Conservation (phyloP, 37 sponge, comb jelly and placozoan species). For the Halisarca cf. caerulea region DNA sequence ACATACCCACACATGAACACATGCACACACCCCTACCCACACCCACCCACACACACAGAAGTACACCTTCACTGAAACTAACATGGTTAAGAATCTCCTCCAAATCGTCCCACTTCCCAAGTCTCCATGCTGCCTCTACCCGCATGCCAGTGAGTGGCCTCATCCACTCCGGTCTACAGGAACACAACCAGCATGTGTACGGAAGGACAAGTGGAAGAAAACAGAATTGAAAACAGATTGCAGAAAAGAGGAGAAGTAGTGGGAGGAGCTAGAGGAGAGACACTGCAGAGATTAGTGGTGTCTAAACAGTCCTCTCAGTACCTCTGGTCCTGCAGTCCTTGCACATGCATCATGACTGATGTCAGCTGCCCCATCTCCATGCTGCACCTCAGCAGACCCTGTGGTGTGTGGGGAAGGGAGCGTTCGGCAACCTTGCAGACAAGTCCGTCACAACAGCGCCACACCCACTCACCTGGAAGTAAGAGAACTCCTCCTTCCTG, state of each 20-base stretch:
- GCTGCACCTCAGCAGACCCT: conserved; percentile 71
- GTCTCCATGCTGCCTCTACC: conserved; percentile 84
- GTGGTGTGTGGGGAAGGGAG: too few species aligned
- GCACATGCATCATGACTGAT: conserved; percentile 66
- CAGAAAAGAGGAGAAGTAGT: too few species aligned
- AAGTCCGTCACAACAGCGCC: neutral
- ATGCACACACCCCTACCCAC: too few species aligned
- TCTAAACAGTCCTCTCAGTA: neutral
- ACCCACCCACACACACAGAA: too few species aligned
- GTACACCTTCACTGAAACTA: too few species aligned
- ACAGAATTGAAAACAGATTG: too few species aligned
- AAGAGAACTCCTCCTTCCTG: conserved; percentile 28
- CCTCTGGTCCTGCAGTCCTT: conserved; percentile 55
- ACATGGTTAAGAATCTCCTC: conserved; percentile 57
- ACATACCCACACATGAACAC: too few species aligned
- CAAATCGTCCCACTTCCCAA: conserved; percentile 77
- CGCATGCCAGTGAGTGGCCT: conserved; percentile 55
- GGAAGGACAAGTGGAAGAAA: too few species aligned
- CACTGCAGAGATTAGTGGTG: too few species aligned
- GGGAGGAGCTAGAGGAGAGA: too few species aligned
- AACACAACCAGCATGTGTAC: neutral
- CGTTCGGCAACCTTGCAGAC: too few species aligned
- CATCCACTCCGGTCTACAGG: conserved; percentile 71
- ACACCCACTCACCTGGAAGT: conserved; percentile 57
- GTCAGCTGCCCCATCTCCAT: conserved; percentile 75